phyloP scores from a whole-genome alignment of 2,113 vertebrate genomes.

The Epinephelus moara region DNA sequence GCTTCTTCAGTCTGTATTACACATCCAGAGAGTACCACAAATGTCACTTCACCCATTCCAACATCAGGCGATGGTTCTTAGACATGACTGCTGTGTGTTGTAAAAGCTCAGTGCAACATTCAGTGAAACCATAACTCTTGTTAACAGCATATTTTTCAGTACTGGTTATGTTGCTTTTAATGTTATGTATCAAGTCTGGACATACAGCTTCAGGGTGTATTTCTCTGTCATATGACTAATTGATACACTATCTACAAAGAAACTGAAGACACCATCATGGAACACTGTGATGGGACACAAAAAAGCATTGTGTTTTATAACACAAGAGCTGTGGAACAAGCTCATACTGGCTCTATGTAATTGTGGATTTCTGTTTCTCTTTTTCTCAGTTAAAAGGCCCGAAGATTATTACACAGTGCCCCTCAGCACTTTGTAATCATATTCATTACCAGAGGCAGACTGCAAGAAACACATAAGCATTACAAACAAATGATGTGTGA shows the following conservation, averaged over 20 bases:
- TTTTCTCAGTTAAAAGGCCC: not conserved
- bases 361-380: not conserved
- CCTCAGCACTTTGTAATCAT: not conserved
- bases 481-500: not conserved
- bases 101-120: too few species aligned
- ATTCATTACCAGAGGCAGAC: slow-evolving; percentile 13
- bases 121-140: too few species aligned
- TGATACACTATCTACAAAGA: not conserved
- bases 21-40: too few species aligned
- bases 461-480: not conserved
- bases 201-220: not conserved
- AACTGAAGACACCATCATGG: not conserved
- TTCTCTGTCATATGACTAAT: not conserved
- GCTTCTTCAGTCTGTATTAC: too few species aligned
- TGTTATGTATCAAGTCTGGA: not conserved
- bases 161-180: not conserved
- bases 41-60: too few species aligned
- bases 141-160: too few species aligned
- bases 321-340: too few species aligned
- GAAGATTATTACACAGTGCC: not conserved
- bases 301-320: too few species aligned
- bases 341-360: too few species aligned
- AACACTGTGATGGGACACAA: too few species aligned
- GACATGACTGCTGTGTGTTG: too few species aligned
- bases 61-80: too few species aligned